Conservation (phyloP, 2,888 invertebrate genomes). For the Embidobia sp. region DNA sequence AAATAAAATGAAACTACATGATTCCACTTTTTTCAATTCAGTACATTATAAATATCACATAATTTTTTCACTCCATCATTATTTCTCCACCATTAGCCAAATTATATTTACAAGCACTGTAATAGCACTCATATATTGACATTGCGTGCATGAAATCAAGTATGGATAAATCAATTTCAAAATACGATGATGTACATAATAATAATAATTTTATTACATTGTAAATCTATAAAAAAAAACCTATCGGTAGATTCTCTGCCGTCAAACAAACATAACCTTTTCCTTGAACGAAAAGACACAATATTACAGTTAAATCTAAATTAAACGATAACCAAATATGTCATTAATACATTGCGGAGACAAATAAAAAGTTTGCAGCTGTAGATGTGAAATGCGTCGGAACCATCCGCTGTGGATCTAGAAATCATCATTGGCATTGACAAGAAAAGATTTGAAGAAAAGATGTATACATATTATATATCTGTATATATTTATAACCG, state of each 20-base stretch:
- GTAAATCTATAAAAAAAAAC: not conserved
- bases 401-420: slow-evolving; percentile 51
- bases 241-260: not conserved
- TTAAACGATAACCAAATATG: slow-evolving; percentile 4
- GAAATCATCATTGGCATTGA: slow-evolving; percentile 38
- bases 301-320: slow-evolving; percentile 4
- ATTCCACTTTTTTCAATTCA: no score
- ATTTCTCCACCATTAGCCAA: slow-evolving; percentile 7
- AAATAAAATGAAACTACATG: no score
- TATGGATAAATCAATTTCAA: slow-evolving; percentile 1
- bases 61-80: slow-evolving; percentile 4
- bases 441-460: slow-evolving; percentile 22
- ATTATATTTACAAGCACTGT: slow-evolving; percentile 21
- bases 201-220: slow-evolving; percentile 1
- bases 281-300: slow-evolving; percentile 5
- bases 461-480: slow-evolving; percentile 11
- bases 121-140: slow-evolving; percentile 27
- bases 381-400: slow-evolving; percentile 23
- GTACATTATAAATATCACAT: slow-evolving; percentile 7
- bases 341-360: slow-evolving; percentile 9
- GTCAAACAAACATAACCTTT: not conserved
- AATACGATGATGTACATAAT: not conserved
- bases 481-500: not conserved
- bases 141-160: slow-evolving; percentile 3
- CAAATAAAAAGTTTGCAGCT: slow-evolving; percentile 10